A percentile compares a stretch with the other conserved stretches of the same genome.
These are phyloP conservation scores for Tretioscincus oriximinensis DNA, from an alignment of 2,113 vertebrate genomes.

Conservation along the genomic window DNA sequence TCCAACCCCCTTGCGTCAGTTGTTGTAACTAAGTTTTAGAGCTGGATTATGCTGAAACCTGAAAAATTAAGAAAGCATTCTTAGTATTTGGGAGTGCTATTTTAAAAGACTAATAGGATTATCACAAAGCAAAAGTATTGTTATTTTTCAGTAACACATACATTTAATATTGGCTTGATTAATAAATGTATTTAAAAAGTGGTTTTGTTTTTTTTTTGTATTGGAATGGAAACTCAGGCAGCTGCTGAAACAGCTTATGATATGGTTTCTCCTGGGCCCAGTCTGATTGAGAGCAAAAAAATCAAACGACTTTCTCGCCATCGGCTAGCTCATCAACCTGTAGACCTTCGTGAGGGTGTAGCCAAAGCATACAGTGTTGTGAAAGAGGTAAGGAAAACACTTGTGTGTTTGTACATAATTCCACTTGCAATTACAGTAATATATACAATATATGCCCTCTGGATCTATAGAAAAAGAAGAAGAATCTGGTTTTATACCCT, in stretches of 20 bases:
- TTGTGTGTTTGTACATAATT: neutral
- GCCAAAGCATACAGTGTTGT: conserved; percentile 97
- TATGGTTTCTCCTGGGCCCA: conserved; percentile 94
- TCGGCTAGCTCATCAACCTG: conserved; percentile 90
- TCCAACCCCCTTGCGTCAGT: neutral
- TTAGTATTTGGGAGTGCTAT: neutral
- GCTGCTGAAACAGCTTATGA: conserved; percentile 97
- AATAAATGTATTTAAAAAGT: fast-evolving
- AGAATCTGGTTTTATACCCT: too few relatives aligned
- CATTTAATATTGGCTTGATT: neutral
- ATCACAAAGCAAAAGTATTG: neutral
- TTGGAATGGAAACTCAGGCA: conserved; percentile 73
- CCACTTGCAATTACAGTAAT: too few relatives aligned
- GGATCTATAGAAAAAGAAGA: too few relatives aligned
- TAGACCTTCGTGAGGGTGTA: conserved; percentile 93
- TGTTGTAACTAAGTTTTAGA: neutral
- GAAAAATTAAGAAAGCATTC: neutral
- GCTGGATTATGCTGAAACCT: neutral
- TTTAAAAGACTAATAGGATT: neutral
- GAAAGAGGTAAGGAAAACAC: conserved; percentile 83
- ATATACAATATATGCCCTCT: too few relatives aligned
- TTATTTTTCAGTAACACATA: neutral
- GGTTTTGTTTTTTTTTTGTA: conserved; percentile 3
- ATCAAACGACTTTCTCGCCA: conserved; percentile 85
- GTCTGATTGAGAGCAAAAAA: conserved; percentile 83